These are phyloP conservation scores for Drosophila paulistorum DNA, from an alignment of 1,140 invertebrate species.

Conservation along the genomic window DNA sequence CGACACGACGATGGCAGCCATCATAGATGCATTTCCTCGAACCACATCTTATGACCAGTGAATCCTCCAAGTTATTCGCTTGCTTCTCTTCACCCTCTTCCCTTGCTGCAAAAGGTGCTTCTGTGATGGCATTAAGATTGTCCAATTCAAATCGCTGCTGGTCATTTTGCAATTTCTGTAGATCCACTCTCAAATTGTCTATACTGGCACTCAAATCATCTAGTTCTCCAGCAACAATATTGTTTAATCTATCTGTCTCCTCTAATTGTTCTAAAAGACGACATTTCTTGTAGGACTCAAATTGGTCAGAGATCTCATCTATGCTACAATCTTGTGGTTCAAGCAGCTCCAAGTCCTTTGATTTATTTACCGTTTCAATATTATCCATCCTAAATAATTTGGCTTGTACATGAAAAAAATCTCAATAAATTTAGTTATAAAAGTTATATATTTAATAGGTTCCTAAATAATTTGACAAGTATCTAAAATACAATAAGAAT, in stretches of 20 bases:
- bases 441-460: background rate
- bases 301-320: slow-evolving; percentile 41
- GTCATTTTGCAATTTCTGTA: slow-evolving; percentile 21
- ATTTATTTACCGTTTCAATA: background rate
- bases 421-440: background rate
- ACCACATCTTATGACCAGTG: slow-evolving; percentile 32
- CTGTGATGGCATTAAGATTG: slow-evolving; percentile 35
- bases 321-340: slow-evolving; percentile 17
- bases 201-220: slow-evolving; percentile 14
- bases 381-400: too few relatives aligned
- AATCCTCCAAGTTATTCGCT: background rate
- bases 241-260: background rate
- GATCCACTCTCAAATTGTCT: slow-evolving; percentile 1
- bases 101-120: background rate
- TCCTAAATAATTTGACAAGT: background rate
- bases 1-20: slow-evolving; percentile 33
- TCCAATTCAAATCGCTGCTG: background rate
- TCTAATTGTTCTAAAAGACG: background rate
- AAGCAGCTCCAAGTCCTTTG: background rate
- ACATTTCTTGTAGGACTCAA: slow-evolving; percentile 33
- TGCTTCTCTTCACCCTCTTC: background rate
- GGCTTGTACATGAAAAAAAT: background rate
- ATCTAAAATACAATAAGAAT: background rate
- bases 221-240: slow-evolving; percentile 6
- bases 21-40: slow-evolving; percentile 49